These are phyloP conservation scores for Gambelia wislizenii DNA, from an alignment of 2,797 vertebrate species.

Conservation along the genomic window DNA sequence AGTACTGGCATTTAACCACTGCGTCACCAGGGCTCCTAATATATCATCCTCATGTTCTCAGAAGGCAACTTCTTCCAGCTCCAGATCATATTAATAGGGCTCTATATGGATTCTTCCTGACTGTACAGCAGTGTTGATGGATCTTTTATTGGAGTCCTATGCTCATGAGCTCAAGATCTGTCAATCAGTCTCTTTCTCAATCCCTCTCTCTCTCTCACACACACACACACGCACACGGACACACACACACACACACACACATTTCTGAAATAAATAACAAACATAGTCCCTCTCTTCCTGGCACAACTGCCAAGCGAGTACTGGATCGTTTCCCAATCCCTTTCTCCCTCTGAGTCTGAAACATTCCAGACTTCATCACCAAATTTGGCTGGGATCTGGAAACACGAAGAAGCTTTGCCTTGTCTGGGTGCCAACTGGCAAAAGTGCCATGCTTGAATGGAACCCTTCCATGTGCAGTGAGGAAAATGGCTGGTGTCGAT, in stretches of 20 bases:
- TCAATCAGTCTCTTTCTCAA: too few relatives aligned
- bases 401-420: constrained; percentile 24
- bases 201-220: background rate
- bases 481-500: background rate
- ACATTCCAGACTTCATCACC: constrained; percentile 15
- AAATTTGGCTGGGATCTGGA: constrained; percentile 8
- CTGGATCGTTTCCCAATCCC: background rate
- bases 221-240: background rate
- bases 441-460: background rate
- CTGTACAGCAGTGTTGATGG: background rate
- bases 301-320: background rate
- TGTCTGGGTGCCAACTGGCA: constrained; percentile 30
- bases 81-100: too few relatives aligned
- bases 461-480: background rate
- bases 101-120: background rate
- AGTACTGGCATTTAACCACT: too few relatives aligned
- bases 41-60: too few relatives aligned
- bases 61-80: background rate
- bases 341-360: background rate
- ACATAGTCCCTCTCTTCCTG: constrained; percentile 1
- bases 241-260: background rate
- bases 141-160: background rate
- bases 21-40: too few relatives aligned
- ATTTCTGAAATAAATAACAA: background rate
- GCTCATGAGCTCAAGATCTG: background rate